Conservation (phyloP, 2,113 vertebrate species). For the Campylomormyrus tamandua region DNA sequence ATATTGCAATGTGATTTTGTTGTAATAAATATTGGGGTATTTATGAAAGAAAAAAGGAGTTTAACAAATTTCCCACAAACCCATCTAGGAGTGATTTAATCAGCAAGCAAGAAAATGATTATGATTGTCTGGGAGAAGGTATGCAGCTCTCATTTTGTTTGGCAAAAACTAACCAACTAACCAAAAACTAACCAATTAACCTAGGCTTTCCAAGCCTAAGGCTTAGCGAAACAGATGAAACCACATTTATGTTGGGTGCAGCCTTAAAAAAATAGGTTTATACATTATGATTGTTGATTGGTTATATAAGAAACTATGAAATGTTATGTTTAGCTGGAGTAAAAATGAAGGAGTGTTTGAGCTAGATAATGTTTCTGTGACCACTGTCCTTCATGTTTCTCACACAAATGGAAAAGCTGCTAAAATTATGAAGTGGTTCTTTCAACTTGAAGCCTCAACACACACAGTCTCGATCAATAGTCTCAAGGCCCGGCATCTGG, state of each 20-base stretch:
- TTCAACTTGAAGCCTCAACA: conserved; percentile 15
- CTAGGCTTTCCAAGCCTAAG: neutral
- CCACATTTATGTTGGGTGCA: neutral
- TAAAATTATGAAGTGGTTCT: neutral
- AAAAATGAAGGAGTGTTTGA: neutral
- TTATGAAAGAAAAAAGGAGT: too few species aligned
- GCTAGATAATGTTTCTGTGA: neutral
- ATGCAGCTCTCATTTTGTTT: too few species aligned
- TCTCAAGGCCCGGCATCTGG: conserved; percentile 13
- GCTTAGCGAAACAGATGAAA: neutral
- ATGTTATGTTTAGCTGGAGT: neutral
- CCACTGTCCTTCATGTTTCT: conserved; percentile 6
- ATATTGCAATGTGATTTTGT: too few species aligned
- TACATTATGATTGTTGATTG: neutral
- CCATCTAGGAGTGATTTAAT: too few species aligned
- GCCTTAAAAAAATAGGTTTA: neutral
- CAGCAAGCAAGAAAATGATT: too few species aligned
- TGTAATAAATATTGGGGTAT: too few species aligned
- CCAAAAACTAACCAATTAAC: neutral
- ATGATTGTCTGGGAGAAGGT: too few species aligned
- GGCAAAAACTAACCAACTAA: neutral
- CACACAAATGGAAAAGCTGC: neutral
- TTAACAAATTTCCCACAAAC: too few species aligned
- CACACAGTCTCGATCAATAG: conserved; percentile 7
- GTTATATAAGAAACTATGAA: neutral